Evolutionary conservation across 1,140 invertebrate genomes (phyloP).

Genomic region (Cotesia glomerata): DNA sequence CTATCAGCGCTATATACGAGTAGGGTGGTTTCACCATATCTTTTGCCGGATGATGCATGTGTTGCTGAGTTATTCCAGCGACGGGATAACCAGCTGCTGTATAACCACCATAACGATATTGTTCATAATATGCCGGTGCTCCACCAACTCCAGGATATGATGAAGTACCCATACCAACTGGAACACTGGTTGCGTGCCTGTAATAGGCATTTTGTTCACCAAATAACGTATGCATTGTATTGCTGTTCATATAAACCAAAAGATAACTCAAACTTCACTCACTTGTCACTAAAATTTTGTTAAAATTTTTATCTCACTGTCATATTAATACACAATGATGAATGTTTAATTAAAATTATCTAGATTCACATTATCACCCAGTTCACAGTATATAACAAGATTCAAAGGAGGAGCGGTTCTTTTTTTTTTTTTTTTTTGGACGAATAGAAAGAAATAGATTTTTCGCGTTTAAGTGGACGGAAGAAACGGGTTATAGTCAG

Average conservation of each 20-base stretch:
- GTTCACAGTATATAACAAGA: too few relatives aligned
- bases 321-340: too few relatives aligned
- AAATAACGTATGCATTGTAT: slow-evolving; percentile 85
- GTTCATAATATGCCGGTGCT: slow-evolving; percentile 57
- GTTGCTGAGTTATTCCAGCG: slow-evolving; percentile 69
- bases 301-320: too few relatives aligned
- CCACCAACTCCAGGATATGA: slow-evolving; percentile 52
- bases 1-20: slow-evolving; percentile 97
- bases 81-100: slow-evolving; percentile 62
- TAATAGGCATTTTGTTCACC: slow-evolving; percentile 82
- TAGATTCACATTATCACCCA: too few relatives aligned
- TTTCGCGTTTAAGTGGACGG: background rate
- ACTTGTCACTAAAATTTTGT: background rate
- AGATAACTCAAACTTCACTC: background rate
- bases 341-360: too few relatives aligned
- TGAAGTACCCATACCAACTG: slow-evolving; percentile 57
- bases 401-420: background rate
- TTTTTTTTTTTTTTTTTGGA: background rate
- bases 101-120: slow-evolving; percentile 65
- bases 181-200: slow-evolving; percentile 60
- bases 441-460: background rate
- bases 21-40: slow-evolving; percentile 97
- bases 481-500: background rate
- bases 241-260: too few relatives aligned
- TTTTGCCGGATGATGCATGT: slow-evolving; percentile 71